Conservation (phyloP, 2,113 vertebrate species). For the Sprattus sprattus region DNA sequence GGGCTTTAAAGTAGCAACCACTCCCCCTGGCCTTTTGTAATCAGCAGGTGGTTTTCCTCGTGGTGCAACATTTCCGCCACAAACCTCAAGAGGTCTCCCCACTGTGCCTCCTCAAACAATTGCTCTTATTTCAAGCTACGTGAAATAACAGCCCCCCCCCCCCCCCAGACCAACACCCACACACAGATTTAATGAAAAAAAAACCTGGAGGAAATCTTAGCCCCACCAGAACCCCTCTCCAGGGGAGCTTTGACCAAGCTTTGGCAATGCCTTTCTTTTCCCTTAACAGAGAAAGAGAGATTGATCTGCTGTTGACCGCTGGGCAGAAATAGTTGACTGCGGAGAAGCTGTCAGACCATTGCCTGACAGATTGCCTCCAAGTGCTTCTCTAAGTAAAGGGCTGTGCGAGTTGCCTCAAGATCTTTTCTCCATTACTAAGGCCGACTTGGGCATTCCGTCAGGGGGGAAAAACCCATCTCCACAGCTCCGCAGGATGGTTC, state of each 20-base stretch:
- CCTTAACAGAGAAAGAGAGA: background rate
- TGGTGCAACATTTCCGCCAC: too few relatives aligned
- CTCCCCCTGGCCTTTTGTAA: background rate
- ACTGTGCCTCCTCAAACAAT: background rate
- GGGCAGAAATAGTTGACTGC: constrained; percentile 1
- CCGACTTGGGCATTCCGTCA: background rate
- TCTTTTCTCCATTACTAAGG: background rate
- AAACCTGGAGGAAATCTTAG: background rate
- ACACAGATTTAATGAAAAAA: background rate
- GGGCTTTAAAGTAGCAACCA: too few relatives aligned
- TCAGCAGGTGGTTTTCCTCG: too few relatives aligned
- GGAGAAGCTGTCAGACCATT: background rate
- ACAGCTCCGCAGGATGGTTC: too few relatives aligned
- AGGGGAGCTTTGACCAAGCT: background rate
- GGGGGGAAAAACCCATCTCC: background rate
- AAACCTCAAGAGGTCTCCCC: too few relatives aligned
- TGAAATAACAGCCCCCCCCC: background rate
- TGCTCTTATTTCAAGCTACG: background rate
- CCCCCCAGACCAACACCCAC: background rate
- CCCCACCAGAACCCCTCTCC: background rate
- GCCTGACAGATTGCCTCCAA: background rate
- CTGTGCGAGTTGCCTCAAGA: background rate
- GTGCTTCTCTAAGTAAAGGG: background rate
- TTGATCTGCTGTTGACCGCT: background rate
- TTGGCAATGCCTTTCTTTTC: background rate